Evolutionary conservation across 2,113 vertebrate species (phyloP).

Genomic region (Ciconia boyciana): DNA sequence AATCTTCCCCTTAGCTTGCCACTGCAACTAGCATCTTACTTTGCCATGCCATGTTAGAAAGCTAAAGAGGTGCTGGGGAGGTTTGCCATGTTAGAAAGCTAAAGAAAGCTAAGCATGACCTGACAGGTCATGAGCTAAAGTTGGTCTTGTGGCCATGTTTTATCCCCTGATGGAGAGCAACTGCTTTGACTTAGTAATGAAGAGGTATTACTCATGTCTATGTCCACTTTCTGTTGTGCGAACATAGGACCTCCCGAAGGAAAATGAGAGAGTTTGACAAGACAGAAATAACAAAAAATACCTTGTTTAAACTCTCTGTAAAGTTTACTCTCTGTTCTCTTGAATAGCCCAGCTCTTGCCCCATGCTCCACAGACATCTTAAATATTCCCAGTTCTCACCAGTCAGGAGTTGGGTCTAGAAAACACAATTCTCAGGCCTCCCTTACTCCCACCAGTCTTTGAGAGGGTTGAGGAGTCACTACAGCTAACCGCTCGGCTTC

Average conservation of each 20-base stretch:
- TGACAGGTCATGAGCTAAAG: background rate
- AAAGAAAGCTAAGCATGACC: background rate
- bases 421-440: background rate
- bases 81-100: background rate
- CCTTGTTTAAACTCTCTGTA: background rate
- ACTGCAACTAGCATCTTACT: background rate
- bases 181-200: background rate
- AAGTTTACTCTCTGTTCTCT: background rate
- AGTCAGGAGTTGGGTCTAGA: background rate
- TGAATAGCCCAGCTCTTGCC: background rate
- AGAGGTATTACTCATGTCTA: background rate
- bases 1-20: background rate
- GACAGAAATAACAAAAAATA: background rate
- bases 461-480: background rate
- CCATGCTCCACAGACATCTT: background rate
- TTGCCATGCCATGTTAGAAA: background rate
- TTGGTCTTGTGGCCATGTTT: background rate
- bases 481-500: background rate
- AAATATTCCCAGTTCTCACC: background rate
- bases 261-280: background rate
- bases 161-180: background rate
- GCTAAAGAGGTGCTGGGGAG: background rate
- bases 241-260: background rate
- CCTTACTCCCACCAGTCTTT: background rate
- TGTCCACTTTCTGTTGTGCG: background rate